phyloP scores from a whole-genome alignment of 1,140 invertebrate species.

The Tyrophagus putrescentiae region DNA sequence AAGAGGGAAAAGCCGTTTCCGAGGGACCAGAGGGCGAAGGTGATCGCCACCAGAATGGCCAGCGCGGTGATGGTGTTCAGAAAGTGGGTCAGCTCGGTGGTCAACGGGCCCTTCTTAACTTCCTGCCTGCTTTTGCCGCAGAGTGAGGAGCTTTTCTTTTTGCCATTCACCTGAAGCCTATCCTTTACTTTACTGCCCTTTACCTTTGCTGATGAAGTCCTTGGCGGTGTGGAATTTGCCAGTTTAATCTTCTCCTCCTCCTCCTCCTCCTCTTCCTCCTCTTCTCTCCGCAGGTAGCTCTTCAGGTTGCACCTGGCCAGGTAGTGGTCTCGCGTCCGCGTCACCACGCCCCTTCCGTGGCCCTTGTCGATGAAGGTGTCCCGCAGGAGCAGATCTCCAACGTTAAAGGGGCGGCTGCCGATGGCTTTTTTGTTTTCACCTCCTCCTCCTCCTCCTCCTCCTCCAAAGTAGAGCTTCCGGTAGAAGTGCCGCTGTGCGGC shows the following conservation, averaged over 20 bases:
- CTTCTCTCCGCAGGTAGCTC: not conserved
- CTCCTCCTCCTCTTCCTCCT: too few relatives aligned
- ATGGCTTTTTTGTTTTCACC: conserved; percentile 35
- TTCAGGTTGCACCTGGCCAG: not conserved
- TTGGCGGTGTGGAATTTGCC: too few relatives aligned
- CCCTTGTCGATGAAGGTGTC: conserved; percentile 23
- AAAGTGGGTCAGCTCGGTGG: conserved; percentile 38
- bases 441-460: conserved; percentile 35
- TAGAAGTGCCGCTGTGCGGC: conserved; percentile 34
- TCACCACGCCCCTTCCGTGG: not conserved
- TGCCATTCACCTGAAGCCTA: too few relatives aligned
- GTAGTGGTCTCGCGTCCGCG: not conserved
- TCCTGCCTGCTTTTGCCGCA: too few relatives aligned
- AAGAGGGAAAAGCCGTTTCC: conserved; percentile 51
- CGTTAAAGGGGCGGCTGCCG: conserved; percentile 40
- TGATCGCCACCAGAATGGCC: conserved; percentile 36
- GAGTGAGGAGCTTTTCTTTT: too few relatives aligned
- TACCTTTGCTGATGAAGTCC: too few relatives aligned
- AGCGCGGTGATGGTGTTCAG: conserved; percentile 37
- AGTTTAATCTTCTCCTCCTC: too few relatives aligned
- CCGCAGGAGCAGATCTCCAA: conserved; percentile 39
- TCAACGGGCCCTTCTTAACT: conserved; percentile 37
- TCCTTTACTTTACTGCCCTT: too few relatives aligned
- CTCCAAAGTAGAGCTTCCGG: conserved; percentile 56
- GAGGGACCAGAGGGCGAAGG: conserved; percentile 36